These are phyloP conservation scores for Notarius quadriscutis DNA, from an alignment of 2,113 vertebrate species.

Conservation along the genomic window DNA sequence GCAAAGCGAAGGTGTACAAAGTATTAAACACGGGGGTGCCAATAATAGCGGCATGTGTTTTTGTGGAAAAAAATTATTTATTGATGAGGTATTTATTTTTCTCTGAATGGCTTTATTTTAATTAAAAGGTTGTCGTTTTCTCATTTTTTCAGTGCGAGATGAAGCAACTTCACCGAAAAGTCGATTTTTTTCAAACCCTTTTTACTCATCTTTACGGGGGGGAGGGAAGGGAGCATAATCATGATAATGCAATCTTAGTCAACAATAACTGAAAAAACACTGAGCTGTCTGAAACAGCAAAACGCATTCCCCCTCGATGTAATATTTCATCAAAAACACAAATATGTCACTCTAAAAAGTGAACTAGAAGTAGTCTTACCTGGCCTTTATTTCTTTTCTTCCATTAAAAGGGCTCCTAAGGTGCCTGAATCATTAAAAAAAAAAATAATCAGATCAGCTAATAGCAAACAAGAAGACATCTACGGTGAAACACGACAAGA, in stretches of 20 bases:
- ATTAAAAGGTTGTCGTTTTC: no score
- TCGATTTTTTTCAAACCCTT: no score
- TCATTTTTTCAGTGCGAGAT: no score
- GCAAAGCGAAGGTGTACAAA: no score
- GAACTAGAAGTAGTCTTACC: not conserved
- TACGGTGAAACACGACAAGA: not conserved
- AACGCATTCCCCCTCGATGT: not conserved
- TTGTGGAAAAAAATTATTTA: no score
- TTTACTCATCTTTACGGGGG: no score
- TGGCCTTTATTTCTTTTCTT: not conserved
- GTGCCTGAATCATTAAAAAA: not conserved
- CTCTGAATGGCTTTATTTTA: no score
- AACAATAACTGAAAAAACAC: not conserved
- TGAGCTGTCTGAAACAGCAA: not conserved
- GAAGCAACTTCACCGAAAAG: no score
- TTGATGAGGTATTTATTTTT: no score
- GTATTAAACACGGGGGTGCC: no score
- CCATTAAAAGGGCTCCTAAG: not conserved
- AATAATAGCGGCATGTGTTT: no score
- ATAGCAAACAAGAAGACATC: not conserved
- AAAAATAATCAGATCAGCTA: constrained; percentile 2
- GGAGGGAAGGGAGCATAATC: no score
- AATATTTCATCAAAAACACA: not conserved
- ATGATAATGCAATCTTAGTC: not conserved
- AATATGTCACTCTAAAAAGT: not conserved